A percentile compares a stretch with the other conserved stretches of the same genome.
Evolutionary conservation across 2,113 vertebrate genomes (phyloP).

Genomic region (Vidua chalybeata): DNA sequence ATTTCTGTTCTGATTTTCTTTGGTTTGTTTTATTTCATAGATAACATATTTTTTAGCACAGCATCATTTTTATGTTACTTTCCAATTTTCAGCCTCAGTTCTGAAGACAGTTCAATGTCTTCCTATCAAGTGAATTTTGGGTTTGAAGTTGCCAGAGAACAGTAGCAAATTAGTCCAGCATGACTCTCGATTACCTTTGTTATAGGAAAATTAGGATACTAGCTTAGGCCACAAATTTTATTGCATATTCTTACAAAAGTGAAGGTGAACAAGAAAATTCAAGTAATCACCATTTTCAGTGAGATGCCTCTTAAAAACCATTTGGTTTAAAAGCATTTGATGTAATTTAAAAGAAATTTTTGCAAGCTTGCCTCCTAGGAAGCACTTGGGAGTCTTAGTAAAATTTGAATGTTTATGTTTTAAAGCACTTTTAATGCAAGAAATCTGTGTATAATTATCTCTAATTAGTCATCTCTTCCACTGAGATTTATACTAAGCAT

Average conservation of each 20-base stretch:
- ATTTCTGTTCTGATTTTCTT: neutral
- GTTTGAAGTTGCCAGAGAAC: neutral
- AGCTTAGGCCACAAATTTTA: neutral
- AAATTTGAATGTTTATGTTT: constrained; percentile 68
- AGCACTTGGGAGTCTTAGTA: constrained; percentile 52
- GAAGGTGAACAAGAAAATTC: neutral
- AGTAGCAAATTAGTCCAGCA: neutral
- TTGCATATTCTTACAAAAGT: neutral
- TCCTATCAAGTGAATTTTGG: neutral
- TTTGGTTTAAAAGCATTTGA: constrained; percentile 12
- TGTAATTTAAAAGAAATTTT: constrained; percentile 8
- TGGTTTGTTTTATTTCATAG: neutral
- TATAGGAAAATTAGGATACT: neutral
- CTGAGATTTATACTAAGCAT: constrained; percentile 46
- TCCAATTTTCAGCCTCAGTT: neutral
- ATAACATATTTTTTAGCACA: neutral
- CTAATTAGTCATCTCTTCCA: constrained; percentile 66
- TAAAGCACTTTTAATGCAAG: constrained; percentile 68
- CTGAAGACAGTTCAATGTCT: neutral
- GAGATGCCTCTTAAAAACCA: neutral
- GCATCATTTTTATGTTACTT: neutral
- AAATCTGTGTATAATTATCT: constrained; percentile 63
- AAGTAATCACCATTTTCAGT: neutral
- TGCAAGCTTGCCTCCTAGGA: constrained; percentile 38
- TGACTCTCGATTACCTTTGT: neutral